Base-by-base conservation (phyloP, 2,888 invertebrate species). In the Hemicrepidius hirtus region DNA sequence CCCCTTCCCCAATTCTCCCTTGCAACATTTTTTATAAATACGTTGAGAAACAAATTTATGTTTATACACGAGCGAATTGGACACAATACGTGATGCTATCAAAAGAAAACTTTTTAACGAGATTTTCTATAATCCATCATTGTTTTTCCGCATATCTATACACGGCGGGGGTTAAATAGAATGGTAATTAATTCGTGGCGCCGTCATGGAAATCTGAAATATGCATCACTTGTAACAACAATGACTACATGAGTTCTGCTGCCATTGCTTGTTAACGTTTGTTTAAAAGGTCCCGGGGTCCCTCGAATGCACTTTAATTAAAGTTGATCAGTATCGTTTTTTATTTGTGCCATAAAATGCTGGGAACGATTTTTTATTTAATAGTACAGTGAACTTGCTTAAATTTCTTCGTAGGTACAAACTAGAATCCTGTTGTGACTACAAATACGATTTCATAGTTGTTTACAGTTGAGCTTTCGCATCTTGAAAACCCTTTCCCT, bases 171-270 rank as follows among this genome's bases (percentile, higher is more conserved):
- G 60, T 60, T 24, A 40, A 44, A 60, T 60, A 41, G 24, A 37
- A 60, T 60, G 44, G 44, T 60, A 60, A 60, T 60, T 60, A 60
- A 40, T 60, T 60, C 41, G 40, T 20, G 18, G 40, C 35, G 16
- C 35, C 16, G 32, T 10, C 12, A 13, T 55, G 13, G 20, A 32
- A 41, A 60, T 60, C 60, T 41, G 60, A 12, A 60, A 44, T 28
- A 60, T 60, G 60, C 60, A 44, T 60, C 57, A 37, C 57, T 57
- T 57, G 57, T 57, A n/a, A 37, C 10, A 9, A 37, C 57, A 53
- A 10, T 37, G 3, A 18, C 35, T 35, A 57, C 37, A 35, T 20
- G 37, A 57, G 18, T 37, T 60, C 24, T 13, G 18, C 28, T 60
- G 41, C 44, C 44, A 44, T 44, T 44, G 44, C 28, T 44, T 24